A percentile compares a stretch with the other conserved stretches of the same genome.
Evolutionary conservation across 2,113 vertebrate genomes (phyloP).

Genomic region (Ammospiza caudacuta): DNA sequence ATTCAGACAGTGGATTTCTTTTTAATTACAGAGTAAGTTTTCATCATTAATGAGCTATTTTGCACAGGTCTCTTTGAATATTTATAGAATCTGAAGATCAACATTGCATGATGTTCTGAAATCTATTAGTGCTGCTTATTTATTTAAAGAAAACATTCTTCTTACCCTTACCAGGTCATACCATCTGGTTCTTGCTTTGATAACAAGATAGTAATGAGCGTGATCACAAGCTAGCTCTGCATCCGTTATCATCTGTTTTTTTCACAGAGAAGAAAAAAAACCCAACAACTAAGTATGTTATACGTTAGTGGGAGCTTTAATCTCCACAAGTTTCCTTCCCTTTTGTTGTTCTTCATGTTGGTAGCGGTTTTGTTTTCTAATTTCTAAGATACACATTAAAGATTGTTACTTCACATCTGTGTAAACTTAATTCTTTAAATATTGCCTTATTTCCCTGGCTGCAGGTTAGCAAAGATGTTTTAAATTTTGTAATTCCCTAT

Average conservation of each 20-base stretch:
- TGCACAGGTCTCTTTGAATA: slow-evolving; percentile 31
- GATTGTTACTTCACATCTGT: slow-evolving; percentile 44
- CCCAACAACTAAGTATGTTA: background rate
- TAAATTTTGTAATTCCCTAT: slow-evolving; percentile 58
- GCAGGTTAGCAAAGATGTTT: slow-evolving; percentile 1
- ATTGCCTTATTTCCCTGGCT: slow-evolving; percentile 55
- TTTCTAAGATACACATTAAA: slow-evolving; percentile 37
- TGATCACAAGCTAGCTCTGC: slow-evolving; percentile 80
- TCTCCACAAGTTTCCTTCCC: slow-evolving; percentile 12
- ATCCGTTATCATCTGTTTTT: slow-evolving; percentile 62
- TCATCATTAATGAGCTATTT: slow-evolving; percentile 63
- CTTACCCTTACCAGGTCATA: slow-evolving; percentile 81
- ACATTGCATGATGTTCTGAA: slow-evolving; percentile 50
- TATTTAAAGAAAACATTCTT: slow-evolving; percentile 44
- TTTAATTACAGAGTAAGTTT: slow-evolving; percentile 31
- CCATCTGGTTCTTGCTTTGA: slow-evolving; percentile 82
- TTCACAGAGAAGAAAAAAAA: slow-evolving; percentile 64
- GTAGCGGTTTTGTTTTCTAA: background rate
- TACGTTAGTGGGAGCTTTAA: slow-evolving; percentile 23
- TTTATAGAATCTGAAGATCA: slow-evolving; percentile 61
- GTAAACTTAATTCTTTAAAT: slow-evolving; percentile 65
- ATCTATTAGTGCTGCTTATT: slow-evolving; percentile 49
- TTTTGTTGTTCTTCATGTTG: background rate
- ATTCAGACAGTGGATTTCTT: background rate
- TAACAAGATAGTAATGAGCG: slow-evolving; percentile 80